phyloP scores from a whole-genome alignment of 2,113 vertebrate genomes.

The Haemorhous mexicanus region DNA sequence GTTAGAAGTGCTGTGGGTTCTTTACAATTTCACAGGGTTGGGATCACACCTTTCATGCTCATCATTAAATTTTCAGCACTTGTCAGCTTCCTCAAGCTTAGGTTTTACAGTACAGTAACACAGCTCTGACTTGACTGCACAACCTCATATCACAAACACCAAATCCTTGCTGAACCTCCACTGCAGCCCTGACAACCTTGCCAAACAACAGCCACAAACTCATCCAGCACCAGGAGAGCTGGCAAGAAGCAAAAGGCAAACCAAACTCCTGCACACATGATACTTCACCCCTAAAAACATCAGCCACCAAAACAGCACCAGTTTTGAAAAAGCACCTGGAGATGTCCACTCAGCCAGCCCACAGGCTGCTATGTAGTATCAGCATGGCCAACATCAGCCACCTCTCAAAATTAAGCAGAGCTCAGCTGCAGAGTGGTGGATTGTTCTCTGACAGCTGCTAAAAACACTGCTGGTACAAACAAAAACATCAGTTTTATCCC shows the following conservation, averaged over 20 bases:
- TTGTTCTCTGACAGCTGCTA: not conserved
- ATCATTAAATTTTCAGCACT: not conserved
- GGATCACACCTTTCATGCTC: not conserved
- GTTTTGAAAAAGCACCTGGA: not conserved
- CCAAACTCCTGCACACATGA: rapidly evolving
- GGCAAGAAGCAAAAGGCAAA: not conserved
- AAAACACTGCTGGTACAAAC: not conserved
- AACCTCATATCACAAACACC: rapidly evolving
- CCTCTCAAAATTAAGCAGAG: not conserved
- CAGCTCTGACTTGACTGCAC: not conserved
- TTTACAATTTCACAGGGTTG: not conserved
- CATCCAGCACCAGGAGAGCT: not conserved
- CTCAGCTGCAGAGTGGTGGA: not conserved
- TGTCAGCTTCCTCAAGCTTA: not conserved
- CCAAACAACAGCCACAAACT: not conserved
- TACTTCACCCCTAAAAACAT: not conserved
- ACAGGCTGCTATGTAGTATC: rapidly evolving
- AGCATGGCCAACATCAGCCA: not conserved
- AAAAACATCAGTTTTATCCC: not conserved
- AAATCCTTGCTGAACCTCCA: not conserved
- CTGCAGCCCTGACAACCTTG: not conserved
- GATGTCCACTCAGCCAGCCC: not conserved
- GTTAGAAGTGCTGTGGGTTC: not conserved
- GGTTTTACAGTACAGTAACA: not conserved
- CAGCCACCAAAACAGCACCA: not conserved